Evolutionary conservation across 35 echinoderm and acorn worm genomes (phyloP), one percentile per base, ranked within the genome.

Genomic region (Ophioderma brevispina): DNA sequence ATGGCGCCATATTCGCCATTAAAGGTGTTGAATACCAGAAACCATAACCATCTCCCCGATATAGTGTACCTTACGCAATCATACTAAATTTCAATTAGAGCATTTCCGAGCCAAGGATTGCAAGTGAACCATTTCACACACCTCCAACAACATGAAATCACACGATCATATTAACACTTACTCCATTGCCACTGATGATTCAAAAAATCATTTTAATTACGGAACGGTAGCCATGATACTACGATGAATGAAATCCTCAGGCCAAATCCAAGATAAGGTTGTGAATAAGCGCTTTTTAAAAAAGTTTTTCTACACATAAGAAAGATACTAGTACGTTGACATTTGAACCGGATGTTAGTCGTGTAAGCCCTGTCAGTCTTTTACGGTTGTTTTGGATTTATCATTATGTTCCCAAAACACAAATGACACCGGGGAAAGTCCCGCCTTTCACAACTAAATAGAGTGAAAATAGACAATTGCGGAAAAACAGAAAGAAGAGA

Each of bases 101-200:
- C n/a, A n/a, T n/a, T n/a, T n/a, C n/a, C n/a, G n/a, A n/a, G n/a
- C n/a, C n/a, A n/a, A n/a, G n/a, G n/a, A n/a, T n/a, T n/a, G n/a
- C n/a, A n/a, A n/a, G n/a, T n/a, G n/a, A n/a, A n/a, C n/a, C n/a
- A n/a, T n/a, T n/a, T n/a, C n/a, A n/a, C n/a, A n/a, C n/a, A n/a
- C n/a, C n/a, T n/a, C n/a, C n/a, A n/a, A n/a, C n/a, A n/a, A n/a
- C n/a, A n/a, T n/a, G n/a, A n/a, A n/a, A n/a, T n/a, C n/a, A n/a
- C n/a, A n/a, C n/a, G n/a, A n/a, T n/a, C n/a, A n/a, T 18, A 70
- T 70, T 70, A 25, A 70, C 59, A 70, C 59, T 70, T 70, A 70
- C 59, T 70, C 59, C 59, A 25, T 6, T n/a, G n/a, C 59, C 59
- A n/a, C 59, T 4, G 28, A 70, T 15, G 59, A n/a, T n/a, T n/a